phyloP scores from a whole-genome alignment of 2,797 vertebrate species.

The Eulemur coronatus region DNA sequence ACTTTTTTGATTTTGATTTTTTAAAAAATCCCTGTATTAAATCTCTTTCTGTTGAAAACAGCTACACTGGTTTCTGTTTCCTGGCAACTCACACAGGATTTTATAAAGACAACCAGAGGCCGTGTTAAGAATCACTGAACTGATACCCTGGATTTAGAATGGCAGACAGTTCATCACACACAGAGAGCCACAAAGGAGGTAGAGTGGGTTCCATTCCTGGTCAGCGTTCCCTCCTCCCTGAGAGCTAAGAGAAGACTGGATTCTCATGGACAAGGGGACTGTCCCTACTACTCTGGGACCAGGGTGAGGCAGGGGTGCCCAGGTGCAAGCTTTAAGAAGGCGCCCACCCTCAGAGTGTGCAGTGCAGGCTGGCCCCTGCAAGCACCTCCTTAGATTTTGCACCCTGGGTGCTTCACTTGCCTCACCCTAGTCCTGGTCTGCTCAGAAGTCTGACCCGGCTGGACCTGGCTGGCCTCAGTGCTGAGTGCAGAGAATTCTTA shows the following conservation, averaged over 20 bases:
- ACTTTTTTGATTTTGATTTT: neutral
- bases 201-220: neutral
- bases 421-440: neutral
- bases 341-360: fast-evolving
- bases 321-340: neutral
- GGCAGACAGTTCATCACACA: neutral
- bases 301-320: neutral
- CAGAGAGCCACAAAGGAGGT: neutral
- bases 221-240: neutral
- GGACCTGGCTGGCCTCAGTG: neutral
- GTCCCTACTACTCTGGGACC: neutral
- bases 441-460: neutral
- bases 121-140: neutral
- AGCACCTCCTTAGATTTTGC: neutral
- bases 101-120: neutral
- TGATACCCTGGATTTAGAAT: neutral
- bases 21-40: neutral
- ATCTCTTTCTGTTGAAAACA: neutral
- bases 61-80: neutral
- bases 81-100: neutral
- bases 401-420: neutral
- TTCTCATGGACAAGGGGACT: neutral
- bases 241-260: neutral
- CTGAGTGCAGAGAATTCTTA: neutral
- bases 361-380: fast-evolving